Conservation (phyloP, 2,797 vertebrate species). For the Pipistrellus pygmaeus region DNA sequence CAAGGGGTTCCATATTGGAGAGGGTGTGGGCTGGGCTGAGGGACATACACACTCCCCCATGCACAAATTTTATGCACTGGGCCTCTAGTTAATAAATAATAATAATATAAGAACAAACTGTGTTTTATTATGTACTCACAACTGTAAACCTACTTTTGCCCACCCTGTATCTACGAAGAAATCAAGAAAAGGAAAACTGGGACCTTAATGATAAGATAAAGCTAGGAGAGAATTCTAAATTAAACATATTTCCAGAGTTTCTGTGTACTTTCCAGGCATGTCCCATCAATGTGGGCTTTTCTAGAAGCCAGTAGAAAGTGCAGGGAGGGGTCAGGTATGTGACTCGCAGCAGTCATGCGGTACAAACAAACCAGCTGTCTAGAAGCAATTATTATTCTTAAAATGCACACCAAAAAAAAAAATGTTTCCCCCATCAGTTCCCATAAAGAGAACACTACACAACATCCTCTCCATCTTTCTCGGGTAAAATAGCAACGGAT, state of each 20-base stretch:
- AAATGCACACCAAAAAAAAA: background rate
- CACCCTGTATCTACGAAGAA: background rate
- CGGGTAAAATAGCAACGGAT: background rate
- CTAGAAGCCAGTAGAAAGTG: background rate
- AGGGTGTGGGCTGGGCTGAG: too few species aligned
- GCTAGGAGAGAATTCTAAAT: background rate
- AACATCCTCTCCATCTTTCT: background rate
- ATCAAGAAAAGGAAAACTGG: background rate
- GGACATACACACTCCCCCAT: too few species aligned
- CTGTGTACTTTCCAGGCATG: background rate
- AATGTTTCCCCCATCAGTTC: background rate
- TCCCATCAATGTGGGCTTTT: background rate
- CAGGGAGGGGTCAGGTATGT: background rate
- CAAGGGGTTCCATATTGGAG: too few species aligned
- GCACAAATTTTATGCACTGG: too few species aligned
- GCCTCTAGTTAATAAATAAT: background rate
- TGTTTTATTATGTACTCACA: background rate
- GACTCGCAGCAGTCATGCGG: too few species aligned
- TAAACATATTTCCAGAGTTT: background rate
- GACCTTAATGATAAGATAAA: background rate
- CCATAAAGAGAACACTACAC: background rate
- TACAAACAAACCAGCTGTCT: background rate
- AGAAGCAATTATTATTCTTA: background rate
- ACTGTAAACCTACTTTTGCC: background rate
- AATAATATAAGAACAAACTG: background rate